phyloP scores from a whole-genome alignment of 2,888 invertebrate genomes.

The Neria commutata region DNA sequence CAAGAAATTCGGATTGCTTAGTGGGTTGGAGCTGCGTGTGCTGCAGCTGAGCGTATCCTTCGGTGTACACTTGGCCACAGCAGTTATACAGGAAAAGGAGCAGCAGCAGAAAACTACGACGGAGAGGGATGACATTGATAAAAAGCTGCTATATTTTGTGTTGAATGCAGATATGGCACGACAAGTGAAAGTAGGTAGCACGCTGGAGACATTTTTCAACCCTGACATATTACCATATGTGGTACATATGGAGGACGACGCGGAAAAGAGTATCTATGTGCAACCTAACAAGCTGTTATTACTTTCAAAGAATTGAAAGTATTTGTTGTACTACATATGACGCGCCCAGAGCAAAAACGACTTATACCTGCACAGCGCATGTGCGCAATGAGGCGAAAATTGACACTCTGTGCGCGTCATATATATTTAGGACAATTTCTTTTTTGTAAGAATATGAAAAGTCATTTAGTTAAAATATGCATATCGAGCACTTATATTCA shows the following conservation, averaged over 20 bases:
- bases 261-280: constrained; percentile 18
- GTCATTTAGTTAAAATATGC: no score
- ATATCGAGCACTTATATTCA: no score
- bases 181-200: constrained; percentile 22
- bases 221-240: constrained; percentile 17
- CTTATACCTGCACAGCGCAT: no score
- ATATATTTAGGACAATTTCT: not conserved
- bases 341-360: no score
- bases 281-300: constrained; percentile 34
- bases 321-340: no score
- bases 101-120: no score
- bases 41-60: constrained; percentile 23
- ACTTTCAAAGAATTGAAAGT: no score
- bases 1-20: constrained; percentile 28
- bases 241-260: not conserved
- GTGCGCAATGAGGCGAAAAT: no score
- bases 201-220: constrained; percentile 35
- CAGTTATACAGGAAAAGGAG: constrained; percentile 14
- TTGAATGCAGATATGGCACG: constrained; percentile 23
- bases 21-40: constrained; percentile 22
- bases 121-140: not conserved
- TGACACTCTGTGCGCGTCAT: not conserved
- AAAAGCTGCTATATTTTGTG: constrained; percentile 12
- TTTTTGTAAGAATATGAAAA: no score
- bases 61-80: constrained; percentile 31